A percentile compares a stretch with the other conserved stretches of the same genome.
Evolutionary conservation across 2,797 vertebrate genomes (phyloP).

Genomic region (Iguana delicatissima): DNA sequence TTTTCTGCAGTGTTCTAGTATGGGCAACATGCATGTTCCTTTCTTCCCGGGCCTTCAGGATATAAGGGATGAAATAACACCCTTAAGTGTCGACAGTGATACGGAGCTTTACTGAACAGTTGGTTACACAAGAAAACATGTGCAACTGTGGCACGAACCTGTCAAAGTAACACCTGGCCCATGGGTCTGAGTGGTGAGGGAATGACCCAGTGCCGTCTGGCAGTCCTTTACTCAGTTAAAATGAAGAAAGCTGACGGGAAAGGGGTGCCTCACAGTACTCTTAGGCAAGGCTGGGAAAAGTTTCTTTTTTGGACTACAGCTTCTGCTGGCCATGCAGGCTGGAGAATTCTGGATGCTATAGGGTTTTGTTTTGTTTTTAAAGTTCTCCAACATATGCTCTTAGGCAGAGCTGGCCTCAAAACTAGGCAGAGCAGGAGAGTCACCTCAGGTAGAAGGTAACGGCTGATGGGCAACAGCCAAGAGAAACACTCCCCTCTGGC

Average conservation of each 20-base stretch:
- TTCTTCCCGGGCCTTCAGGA: conserved; percentile 3
- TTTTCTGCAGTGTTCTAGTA: background rate
- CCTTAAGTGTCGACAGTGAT: background rate
- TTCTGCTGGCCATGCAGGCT: too few relatives aligned
- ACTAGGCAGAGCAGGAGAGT: too few relatives aligned
- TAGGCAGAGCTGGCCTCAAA: too few relatives aligned
- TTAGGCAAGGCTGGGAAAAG: background rate
- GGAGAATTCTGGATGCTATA: too few relatives aligned
- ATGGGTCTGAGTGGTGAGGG: background rate
- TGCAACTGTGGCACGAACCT: conserved; percentile 1
- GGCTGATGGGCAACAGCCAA: too few relatives aligned
- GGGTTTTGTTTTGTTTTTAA: too few relatives aligned
- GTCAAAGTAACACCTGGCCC: conserved; percentile 24
- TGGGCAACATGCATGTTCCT: background rate
- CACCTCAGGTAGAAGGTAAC: too few relatives aligned
- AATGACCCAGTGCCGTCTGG: background rate
- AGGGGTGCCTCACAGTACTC: background rate
- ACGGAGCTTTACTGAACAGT: background rate
- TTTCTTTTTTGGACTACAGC: too few relatives aligned
- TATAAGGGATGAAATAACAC: background rate
- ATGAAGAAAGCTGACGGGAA: background rate
- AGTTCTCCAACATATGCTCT: too few relatives aligned
- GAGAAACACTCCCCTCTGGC: too few relatives aligned
- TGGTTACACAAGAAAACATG: background rate
- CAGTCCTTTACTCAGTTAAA: background rate